A percentile compares a stretch with the other conserved stretches of the same genome.
Conservation (phyloP, 2,113 vertebrate species). For the Siniperca knerii region DNA sequence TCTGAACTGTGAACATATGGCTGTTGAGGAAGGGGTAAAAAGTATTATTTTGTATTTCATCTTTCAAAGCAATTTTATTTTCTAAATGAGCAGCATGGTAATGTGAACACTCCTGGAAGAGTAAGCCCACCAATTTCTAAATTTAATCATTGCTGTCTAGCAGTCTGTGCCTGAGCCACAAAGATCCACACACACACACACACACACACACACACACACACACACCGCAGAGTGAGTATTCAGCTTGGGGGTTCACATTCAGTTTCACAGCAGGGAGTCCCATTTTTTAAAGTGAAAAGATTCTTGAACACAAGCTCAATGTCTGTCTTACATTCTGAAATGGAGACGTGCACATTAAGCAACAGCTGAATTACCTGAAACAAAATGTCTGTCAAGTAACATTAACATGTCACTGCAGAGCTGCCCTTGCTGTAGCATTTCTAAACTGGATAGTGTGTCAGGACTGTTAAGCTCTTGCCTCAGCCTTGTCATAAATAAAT, state of each 20-base stretch:
- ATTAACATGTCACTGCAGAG: constrained; percentile 18
- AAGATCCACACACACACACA: constrained; percentile 11
- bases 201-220: constrained; percentile 2
- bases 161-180: constrained; percentile 19
- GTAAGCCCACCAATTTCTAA: constrained; percentile 48
- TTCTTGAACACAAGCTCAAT: constrained; percentile 24
- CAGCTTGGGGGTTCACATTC: constrained; percentile 38
- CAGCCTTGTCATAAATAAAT: not conserved
- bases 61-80: constrained; percentile 38
- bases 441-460: not conserved
- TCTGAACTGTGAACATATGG: constrained; percentile 47
- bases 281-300: constrained; percentile 47
- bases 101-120: constrained; percentile 52
- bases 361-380: constrained; percentile 42
- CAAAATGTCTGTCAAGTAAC: constrained; percentile 38
- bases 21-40: constrained; percentile 14
- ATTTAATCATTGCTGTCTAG: constrained; percentile 44
- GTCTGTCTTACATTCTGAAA: constrained; percentile 11
- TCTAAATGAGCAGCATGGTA: constrained; percentile 49
- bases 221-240: not conserved
- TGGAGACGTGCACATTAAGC: constrained; percentile 25
- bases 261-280: constrained; percentile 40
- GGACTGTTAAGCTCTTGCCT: not conserved
- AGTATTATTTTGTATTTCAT: constrained; percentile 39
- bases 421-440: constrained; percentile 15